phyloP scores from a whole-genome alignment of 2,797 vertebrate species.

The Gadopsis bispinosus region DNA sequence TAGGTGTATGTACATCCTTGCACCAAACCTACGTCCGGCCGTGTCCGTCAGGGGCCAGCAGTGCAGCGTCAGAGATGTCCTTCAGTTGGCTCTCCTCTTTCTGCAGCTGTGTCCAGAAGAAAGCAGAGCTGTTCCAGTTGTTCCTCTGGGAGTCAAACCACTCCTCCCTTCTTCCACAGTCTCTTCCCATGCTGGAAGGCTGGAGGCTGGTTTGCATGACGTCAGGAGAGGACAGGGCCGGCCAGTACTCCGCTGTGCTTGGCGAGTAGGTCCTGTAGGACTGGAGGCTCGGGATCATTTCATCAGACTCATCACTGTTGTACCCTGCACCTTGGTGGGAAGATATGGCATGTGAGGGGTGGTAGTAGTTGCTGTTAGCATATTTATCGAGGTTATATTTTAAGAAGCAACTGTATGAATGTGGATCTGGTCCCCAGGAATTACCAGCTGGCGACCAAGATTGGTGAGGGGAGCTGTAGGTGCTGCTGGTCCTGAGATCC shows the following conservation, averaged over 20 bases:
- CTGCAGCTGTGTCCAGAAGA: conserved; percentile 87
- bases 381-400: background rate
- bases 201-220: conserved; percentile 18
- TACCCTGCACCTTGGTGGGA: conserved; percentile 43
- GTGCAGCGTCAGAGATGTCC: conserved; percentile 65
- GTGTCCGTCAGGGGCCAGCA: conserved; percentile 79
- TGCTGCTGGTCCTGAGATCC: conserved; percentile 79
- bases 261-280: conserved; percentile 49
- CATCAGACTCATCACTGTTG: conserved; percentile 66
- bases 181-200: background rate
- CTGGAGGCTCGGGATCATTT: conserved; percentile 67
- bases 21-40: conserved; percentile 81
- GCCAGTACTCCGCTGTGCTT: conserved; percentile 18
- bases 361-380: background rate
- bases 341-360: background rate
- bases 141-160: conserved; percentile 19
- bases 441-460: conserved; percentile 26
- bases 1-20: background rate
- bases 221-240: conserved; percentile 29
- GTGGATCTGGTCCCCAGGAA: background rate
- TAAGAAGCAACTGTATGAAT: conserved; percentile 1
- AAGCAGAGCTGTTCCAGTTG: conserved; percentile 62
- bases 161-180: background rate
- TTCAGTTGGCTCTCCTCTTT: conserved; percentile 80
- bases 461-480: background rate